phyloP scores from a whole-genome alignment of 2,113 vertebrate genomes.

The Cranoglanis bouderius region DNA sequence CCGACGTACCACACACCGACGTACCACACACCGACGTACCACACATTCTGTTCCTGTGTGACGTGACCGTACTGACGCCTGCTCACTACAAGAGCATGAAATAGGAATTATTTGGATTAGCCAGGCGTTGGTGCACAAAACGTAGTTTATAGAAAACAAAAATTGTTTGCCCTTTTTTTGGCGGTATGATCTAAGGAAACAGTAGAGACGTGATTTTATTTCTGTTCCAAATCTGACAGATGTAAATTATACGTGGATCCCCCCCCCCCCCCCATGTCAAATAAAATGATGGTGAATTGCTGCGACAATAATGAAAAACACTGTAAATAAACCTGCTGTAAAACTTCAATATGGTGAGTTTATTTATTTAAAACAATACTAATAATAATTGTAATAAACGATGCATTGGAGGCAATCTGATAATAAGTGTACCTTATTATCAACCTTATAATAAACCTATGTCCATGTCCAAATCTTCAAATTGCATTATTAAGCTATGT shows the following conservation, averaged over 20 bases:
- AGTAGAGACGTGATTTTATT: background rate
- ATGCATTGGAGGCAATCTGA: background rate
- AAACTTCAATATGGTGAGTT: background rate
- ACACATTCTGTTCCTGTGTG: background rate
- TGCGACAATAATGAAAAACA: conserved; percentile 2
- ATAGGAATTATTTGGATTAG: background rate
- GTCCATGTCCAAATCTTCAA: background rate
- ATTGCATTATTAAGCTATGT: background rate
- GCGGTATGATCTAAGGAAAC: background rate
- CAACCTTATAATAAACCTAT: too few species aligned
- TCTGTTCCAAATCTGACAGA: background rate
- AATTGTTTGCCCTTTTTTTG: background rate
- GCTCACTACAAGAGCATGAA: background rate
- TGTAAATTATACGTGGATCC: conserved; percentile 6
- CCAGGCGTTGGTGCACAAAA: background rate
- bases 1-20: background rate
- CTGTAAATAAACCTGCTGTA: conserved; percentile 19
- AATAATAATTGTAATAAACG: background rate
- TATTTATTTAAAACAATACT: background rate
- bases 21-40: background rate
- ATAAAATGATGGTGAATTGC: background rate
- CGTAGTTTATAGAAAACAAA: background rate
- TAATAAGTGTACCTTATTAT: too few species aligned
- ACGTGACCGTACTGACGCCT: background rate
- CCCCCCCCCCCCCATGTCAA: too few species aligned